Evolutionary conservation across 2,888 invertebrate species (phyloP).

Genomic region (Siphlonurus alternatus): DNA sequence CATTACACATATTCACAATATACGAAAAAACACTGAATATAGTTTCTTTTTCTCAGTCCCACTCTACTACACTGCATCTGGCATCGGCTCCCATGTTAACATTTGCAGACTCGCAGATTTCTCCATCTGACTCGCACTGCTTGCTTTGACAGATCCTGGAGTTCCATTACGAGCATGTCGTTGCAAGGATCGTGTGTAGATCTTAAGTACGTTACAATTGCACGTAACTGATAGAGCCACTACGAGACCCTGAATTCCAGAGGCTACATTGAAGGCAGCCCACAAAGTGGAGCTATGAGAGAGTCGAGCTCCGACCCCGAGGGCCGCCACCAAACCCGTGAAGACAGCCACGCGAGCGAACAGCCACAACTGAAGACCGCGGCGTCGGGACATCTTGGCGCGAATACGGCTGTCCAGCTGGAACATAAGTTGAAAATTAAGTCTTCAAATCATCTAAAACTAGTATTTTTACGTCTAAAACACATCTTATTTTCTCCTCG

Average conservation of each 20-base stretch:
- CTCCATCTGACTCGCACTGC: slow-evolving; percentile 19
- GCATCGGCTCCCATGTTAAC: slow-evolving; percentile 28
- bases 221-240: slow-evolving; percentile 44
- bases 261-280: slow-evolving; percentile 30
- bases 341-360: slow-evolving; percentile 36
- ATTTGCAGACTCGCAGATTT: slow-evolving; percentile 28
- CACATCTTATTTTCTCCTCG: too few species aligned
- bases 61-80: slow-evolving; percentile 26
- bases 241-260: slow-evolving; percentile 37
- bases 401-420: slow-evolving; percentile 35
- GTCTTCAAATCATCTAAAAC: too few species aligned
- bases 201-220: slow-evolving; percentile 32
- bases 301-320: slow-evolving; percentile 22
- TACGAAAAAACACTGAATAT: too few species aligned
- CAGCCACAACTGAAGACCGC: slow-evolving; percentile 36
- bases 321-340: slow-evolving; percentile 29
- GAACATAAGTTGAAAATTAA: too few species aligned
- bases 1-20: too few species aligned
- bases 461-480: too few species aligned
- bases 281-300: slow-evolving; percentile 23
- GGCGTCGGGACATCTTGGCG: slow-evolving; percentile 39
- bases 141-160: slow-evolving; percentile 14
- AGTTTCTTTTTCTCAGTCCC: too few species aligned
- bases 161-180: slow-evolving; percentile 4
- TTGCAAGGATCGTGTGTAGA: slow-evolving; percentile 23